These are phyloP conservation scores for Eupithecia tripunctaria DNA, from an alignment of 2,888 invertebrate species.

Conservation along the genomic window DNA sequence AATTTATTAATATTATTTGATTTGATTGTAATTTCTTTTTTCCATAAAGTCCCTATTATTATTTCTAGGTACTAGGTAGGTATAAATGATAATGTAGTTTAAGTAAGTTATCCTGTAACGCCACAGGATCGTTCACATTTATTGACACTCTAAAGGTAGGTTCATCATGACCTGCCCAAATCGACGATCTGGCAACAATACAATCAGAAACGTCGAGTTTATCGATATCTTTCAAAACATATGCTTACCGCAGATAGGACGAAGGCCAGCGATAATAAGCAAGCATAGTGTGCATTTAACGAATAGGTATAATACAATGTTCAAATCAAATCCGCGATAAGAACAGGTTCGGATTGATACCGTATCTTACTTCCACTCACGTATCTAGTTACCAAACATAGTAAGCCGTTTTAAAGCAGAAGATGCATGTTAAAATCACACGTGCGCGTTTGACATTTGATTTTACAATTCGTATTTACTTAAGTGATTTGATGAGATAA, in stretches of 20 bases:
- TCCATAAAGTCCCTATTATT: too few relatives aligned
- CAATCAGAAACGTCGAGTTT: slow-evolving; percentile 1
- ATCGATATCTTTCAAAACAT: slow-evolving; percentile 14
- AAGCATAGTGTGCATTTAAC: slow-evolving; percentile 16
- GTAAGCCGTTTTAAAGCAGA: too few relatives aligned
- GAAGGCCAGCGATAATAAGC: slow-evolving; percentile 19
- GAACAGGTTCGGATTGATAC: slow-evolving; percentile 2
- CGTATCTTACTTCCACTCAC: not conserved
- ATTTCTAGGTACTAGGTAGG: too few relatives aligned
- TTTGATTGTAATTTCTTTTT: too few relatives aligned
- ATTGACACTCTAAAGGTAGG: not conserved
- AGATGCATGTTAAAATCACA: too few relatives aligned
- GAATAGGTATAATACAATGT: slow-evolving; percentile 30
- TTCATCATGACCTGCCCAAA: not conserved
- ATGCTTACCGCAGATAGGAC: slow-evolving; percentile 19
- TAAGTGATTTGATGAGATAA: too few relatives aligned
- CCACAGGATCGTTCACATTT: not conserved
- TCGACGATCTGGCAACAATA: not conserved
- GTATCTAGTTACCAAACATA: not conserved
- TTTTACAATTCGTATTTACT: too few relatives aligned
- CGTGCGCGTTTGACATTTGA: too few relatives aligned
- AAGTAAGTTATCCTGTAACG: not conserved
- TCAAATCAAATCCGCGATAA: slow-evolving; percentile 36
- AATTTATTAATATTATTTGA: too few relatives aligned
- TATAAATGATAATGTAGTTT: not conserved